Evolutionary conservation across 2,113 vertebrate species (phyloP).

Genomic region (Hemiscyllium ocellatum): DNA sequence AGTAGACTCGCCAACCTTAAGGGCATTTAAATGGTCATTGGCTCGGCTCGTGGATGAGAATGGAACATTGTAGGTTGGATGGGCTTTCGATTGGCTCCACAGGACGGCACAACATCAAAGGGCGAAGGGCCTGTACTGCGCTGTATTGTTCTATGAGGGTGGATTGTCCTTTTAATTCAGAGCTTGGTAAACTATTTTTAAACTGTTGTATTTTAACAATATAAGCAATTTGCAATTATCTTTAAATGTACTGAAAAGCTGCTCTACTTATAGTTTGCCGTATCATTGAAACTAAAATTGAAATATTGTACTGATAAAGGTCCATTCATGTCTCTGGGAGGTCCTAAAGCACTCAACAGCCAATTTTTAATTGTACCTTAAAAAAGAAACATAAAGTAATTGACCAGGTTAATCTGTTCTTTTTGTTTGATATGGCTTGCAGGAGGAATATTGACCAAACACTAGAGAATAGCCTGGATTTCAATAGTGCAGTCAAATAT

Average conservation of each 20-base stretch:
- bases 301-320: not conserved
- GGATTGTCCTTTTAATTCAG: not conserved
- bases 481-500: no score
- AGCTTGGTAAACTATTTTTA: not conserved
- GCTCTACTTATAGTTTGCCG: not conserved
- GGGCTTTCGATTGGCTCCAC: no score
- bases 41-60: no score
- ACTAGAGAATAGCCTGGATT: not conserved
- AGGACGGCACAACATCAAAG: no score
- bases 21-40: no score
- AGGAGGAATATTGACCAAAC: not conserved
- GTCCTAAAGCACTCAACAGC: not conserved
- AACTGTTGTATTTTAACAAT: not conserved
- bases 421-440: no score
- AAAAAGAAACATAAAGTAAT: not conserved
- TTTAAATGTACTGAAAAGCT: not conserved
- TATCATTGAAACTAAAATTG: not conserved
- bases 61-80: no score
- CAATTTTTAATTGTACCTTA: not conserved
- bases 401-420: not conserved
- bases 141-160: not conserved
- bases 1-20: no score
- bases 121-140: no score
- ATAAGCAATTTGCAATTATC: not conserved
- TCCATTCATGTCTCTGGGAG: not conserved